Conservation (phyloP, 2,797 vertebrate genomes). For the Pristis pectinata region DNA sequence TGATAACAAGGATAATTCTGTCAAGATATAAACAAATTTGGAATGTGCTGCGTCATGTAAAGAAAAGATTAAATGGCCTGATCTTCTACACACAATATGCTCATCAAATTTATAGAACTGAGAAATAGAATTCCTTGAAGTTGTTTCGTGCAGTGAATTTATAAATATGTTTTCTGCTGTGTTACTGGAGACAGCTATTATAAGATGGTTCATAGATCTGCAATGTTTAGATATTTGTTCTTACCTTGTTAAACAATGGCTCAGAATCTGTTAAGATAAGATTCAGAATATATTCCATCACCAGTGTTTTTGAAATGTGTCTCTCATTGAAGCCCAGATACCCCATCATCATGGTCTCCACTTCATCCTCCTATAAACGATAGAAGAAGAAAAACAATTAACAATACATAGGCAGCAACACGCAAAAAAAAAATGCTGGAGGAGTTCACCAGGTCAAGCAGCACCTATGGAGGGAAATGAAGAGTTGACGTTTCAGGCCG, state of each 20-base stretch:
- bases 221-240: not conserved
- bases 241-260: conserved; percentile 26
- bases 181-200: not conserved
- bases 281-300: conserved; percentile 32
- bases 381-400: not conserved
- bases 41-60: not conserved
- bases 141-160: not conserved
- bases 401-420: not conserved
- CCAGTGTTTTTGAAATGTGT: conserved; percentile 17
- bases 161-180: not conserved
- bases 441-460: no score
- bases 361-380: conserved; percentile 38
- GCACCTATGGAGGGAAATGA: no score
- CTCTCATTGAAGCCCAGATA: conserved; percentile 39
- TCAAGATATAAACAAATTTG: not conserved
- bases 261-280: conserved; percentile 22
- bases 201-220: not conserved
- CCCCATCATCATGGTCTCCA: conserved; percentile 38
- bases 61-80: not conserved
- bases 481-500: no score
- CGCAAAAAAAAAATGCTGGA: no score
- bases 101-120: not conserved
- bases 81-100: not conserved
- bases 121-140: not conserved
- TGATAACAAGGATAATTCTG: not conserved